phyloP scores from a whole-genome alignment of 2,113 vertebrate species.

The Vulpes ferrilata region DNA sequence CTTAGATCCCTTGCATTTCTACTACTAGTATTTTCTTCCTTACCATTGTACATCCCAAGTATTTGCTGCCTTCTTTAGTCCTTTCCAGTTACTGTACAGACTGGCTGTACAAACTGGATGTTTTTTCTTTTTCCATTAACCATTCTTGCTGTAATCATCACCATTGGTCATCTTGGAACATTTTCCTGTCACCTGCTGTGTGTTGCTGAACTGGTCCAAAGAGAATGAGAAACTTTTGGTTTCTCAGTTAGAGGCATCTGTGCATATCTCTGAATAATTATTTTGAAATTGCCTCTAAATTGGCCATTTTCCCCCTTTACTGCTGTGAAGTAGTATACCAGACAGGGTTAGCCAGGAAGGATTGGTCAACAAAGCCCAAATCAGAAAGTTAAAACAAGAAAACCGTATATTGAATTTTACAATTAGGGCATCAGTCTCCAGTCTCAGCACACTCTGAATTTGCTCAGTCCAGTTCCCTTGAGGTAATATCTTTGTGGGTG shows the following conservation, averaged over 20 bases:
- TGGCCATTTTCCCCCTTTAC: not conserved
- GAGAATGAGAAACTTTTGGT: not conserved
- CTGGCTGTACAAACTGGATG: not conserved
- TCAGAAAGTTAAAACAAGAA: slow-evolving; percentile 47
- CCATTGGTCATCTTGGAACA: not conserved
- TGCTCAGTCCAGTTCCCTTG: not conserved
- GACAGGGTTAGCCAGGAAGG: not conserved
- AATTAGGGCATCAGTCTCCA: not conserved
- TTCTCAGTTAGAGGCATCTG: not conserved
- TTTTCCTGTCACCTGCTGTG: not conserved
- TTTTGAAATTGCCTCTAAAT: not conserved
- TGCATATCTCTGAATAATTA: not conserved
- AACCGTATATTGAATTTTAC: not conserved
- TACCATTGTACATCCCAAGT: not conserved
- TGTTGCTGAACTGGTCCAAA: not conserved
- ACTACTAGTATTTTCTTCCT: not conserved
- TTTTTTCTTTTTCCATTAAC: not conserved
- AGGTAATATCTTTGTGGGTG: not conserved
- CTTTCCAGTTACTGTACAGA: not conserved
- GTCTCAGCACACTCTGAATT: not conserved
- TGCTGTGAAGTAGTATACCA: not conserved
- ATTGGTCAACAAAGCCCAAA: not conserved
- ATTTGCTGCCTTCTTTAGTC: not conserved
- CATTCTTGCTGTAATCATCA: not conserved
- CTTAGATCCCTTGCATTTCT: not conserved